These are phyloP conservation scores for Drosophila greeni DNA, from an alignment of 2,888 invertebrate genomes.

Conservation along the genomic window DNA sequence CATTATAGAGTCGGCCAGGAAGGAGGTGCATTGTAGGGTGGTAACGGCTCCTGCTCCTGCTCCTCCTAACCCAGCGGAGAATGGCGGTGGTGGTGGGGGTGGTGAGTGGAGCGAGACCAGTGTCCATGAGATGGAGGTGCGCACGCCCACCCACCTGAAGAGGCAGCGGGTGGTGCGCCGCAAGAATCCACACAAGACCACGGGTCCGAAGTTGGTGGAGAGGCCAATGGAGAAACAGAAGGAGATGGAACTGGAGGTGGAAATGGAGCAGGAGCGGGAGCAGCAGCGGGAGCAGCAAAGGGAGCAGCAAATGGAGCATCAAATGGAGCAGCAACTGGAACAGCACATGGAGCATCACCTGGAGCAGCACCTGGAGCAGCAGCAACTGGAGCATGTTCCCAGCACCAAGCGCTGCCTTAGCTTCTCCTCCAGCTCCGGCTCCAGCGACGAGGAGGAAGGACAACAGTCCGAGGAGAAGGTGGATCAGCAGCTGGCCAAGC, in stretches of 20 bases:
- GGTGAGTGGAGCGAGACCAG: constrained; percentile 67
- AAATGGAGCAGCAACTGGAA: constrained; percentile 54
- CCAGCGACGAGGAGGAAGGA: constrained; percentile 68
- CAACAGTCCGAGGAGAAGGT: constrained; percentile 20
- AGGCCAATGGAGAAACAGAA: background rate
- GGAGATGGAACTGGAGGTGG: constrained; percentile 33
- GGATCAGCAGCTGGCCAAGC: constrained; percentile 77
- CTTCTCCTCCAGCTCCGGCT: constrained; percentile 81
- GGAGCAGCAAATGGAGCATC: constrained; percentile 33
- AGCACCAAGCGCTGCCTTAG: constrained; percentile 82
- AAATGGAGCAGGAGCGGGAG: constrained; percentile 52
- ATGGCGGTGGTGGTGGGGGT: constrained; percentile 38
- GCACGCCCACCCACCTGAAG: constrained; percentile 77
- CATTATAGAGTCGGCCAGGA: constrained; percentile 78
- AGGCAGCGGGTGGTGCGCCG: constrained; percentile 77
- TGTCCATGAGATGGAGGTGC: constrained; percentile 78
- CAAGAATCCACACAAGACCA: constrained; percentile 63
- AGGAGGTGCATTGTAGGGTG: constrained; percentile 66
- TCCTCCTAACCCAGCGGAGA: constrained; percentile 3
- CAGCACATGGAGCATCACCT: constrained; percentile 34
- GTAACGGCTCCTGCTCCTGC: background rate
- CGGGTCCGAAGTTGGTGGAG: background rate
- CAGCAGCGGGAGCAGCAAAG: constrained; percentile 45
- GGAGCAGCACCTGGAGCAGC: constrained; percentile 60
- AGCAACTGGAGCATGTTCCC: constrained; percentile 75